Base-by-base conservation (phyloP, 2,888 invertebrate genomes). In the Auanema freiburgensis region DNA sequence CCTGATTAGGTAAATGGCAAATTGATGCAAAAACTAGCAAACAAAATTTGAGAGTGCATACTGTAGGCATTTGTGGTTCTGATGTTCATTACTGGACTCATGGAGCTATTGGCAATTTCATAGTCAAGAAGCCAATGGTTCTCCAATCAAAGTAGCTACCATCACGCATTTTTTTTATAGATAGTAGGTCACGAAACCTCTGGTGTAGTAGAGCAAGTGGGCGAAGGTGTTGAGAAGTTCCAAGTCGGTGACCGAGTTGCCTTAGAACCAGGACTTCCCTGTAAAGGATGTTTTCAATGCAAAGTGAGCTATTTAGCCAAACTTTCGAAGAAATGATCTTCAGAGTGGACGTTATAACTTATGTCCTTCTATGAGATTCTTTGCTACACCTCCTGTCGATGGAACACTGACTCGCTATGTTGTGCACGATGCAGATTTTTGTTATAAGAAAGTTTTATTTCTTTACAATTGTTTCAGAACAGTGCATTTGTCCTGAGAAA, bases 31-130 rank as follows among this genome's bases (percentile, higher is more conserved):
- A 51, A 16, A 41, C 21, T 1, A 18, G 5, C 16, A 4, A 25
- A 1, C 1, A 23, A 10, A 3, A 10, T 63, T 57, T 21, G 25
- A 69, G 71, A 74, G 93, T 95, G 91, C 90, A 90, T 83, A 90
- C 90, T 72, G 93, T 96, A 52, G 96, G 96, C n/a, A 96, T 97
- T 80, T 97, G 96, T 84, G 96, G 96, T 0, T 88, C 88, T 21
- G 96, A 97, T 85, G 92, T 97, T 5, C 94, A 94, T 85, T 96
- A 95, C 86, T 89, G 92, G 86, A 89, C 89, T 42, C 86, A 89
- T 69, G 96, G 95, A 11, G 85, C 88, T 18, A 94, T 94, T 83
- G 95, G 92, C 0, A 89, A 91, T 83, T 95, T 94, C 84, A 86
- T 93, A 40, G 88, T 96, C 0, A 88, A 62, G 21, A 61, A 56